Evolutionary conservation across 1,140 invertebrate species (phyloP).

Genomic region (Drosophila rufa): DNA sequence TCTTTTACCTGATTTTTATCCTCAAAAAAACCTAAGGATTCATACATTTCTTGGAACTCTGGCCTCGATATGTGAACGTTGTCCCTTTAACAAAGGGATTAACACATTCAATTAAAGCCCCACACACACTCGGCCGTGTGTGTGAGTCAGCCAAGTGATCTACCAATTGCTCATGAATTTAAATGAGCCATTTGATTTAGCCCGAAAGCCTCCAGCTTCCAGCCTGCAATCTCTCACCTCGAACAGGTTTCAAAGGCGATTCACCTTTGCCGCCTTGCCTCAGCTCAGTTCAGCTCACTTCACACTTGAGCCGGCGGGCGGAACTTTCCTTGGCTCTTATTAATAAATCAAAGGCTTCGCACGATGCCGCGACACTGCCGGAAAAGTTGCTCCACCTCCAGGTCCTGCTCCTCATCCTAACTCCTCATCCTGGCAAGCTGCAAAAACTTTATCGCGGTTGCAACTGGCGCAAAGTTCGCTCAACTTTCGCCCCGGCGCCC

Average conservation of each 20-base stretch:
- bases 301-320: slow-evolving; percentile 35
- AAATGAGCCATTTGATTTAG: slow-evolving; percentile 46
- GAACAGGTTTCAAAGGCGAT: slow-evolving; percentile 30
- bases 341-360: slow-evolving; percentile 78
- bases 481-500: slow-evolving; percentile 62
- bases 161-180: slow-evolving; percentile 49
- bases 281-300: slow-evolving; percentile 21
- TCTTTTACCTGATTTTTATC: no score
- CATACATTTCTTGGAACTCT: no score
- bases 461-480: slow-evolving; percentile 69
- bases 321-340: slow-evolving; percentile 55
- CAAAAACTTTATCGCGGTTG: slow-evolving; percentile 73
- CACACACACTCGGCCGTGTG: not conserved
- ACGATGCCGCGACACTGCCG: slow-evolving; percentile 48
- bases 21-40: no score
- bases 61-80: no score
- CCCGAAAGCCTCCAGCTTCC: not conserved
- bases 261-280: slow-evolving; percentile 37
- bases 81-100: slow-evolving; percentile 1
- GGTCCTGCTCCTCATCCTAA: no score
- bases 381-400: slow-evolving; percentile 57
- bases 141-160: slow-evolving; percentile 31
- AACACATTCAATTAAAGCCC: slow-evolving; percentile 24
- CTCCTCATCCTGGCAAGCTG: not conserved
- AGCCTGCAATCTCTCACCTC: not conserved